Conservation (phyloP, 2,888 invertebrate genomes). For the Mesorhabditis belari region DNA sequence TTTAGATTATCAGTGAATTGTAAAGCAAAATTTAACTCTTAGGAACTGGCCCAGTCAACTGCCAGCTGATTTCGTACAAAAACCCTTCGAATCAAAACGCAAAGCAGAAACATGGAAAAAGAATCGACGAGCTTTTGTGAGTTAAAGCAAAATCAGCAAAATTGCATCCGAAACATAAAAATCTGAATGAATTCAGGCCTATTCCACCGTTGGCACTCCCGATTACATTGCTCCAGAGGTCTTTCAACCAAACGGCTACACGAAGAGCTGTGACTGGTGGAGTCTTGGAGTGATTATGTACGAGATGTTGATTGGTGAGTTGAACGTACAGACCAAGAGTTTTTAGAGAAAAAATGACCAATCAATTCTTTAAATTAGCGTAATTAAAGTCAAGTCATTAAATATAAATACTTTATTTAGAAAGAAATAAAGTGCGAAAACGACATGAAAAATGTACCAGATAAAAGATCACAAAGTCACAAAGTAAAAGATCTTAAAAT, state of each 20-base stretch:
- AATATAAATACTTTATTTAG: no score
- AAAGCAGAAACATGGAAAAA: constrained; percentile 98
- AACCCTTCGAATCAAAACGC: constrained; percentile 91
- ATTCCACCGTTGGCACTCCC: constrained; percentile 77
- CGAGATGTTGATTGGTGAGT: constrained; percentile 91
- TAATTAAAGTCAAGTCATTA: no score
- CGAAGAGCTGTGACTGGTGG: constrained; percentile 98
- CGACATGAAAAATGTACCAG: no score
- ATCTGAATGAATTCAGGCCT: constrained; percentile 55
- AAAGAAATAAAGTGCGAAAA: no score
- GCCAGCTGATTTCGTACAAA: constrained; percentile 53
- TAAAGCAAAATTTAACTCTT: neutral
- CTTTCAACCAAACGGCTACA: constrained; percentile 87
- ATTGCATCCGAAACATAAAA: neutral
- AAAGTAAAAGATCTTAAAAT: no score
- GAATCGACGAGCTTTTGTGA: constrained; percentile 68
- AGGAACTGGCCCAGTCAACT: constrained; percentile 50
- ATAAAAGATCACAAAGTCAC: no score
- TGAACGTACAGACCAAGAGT: neutral
- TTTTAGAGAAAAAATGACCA: constrained; percentile 1
- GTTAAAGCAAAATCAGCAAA: neutral
- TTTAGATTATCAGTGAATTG: neutral
- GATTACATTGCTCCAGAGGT: constrained; percentile 99
- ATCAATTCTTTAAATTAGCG: no score
- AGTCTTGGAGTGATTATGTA: constrained; percentile 99